Evolutionary conservation across 2,888 invertebrate species (phyloP).

Genomic region (Vanessa cardui): DNA sequence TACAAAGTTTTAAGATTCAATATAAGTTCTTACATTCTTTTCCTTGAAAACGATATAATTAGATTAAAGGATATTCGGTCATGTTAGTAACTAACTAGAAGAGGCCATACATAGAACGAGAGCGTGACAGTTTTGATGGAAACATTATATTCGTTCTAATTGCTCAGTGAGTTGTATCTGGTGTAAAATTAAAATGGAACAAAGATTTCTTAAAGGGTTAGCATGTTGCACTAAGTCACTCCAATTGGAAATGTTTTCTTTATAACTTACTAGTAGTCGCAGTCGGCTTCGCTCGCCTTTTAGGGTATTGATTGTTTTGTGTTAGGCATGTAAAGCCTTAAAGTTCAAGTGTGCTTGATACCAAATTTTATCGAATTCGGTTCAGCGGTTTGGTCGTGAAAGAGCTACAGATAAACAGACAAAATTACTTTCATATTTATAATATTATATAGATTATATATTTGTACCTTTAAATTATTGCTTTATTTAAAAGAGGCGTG

Average conservation of each 20-base stretch:
- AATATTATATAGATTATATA: too few species aligned
- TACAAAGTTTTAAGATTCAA: too few species aligned
- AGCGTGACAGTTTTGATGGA: background rate
- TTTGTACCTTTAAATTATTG: conserved; percentile 38
- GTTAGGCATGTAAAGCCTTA: too few species aligned
- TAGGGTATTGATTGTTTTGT: too few species aligned
- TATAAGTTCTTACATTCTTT: background rate
- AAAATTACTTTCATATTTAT: too few species aligned
- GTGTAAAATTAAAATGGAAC: background rate
- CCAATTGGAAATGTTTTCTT: background rate
- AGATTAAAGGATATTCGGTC: conserved; percentile 11
- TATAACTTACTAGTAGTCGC: too few species aligned
- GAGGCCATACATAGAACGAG: conserved; percentile 14
- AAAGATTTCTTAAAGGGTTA: conserved; percentile 16
- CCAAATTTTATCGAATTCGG: too few species aligned
- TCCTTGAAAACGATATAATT: background rate
- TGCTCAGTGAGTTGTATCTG: conserved; percentile 8
- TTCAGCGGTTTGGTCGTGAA: too few species aligned
- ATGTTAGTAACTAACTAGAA: background rate
- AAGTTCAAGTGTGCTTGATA: too few species aligned
- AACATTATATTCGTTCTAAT: conserved; percentile 13
- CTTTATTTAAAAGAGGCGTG: conserved; percentile 57
- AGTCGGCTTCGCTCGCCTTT: too few species aligned
- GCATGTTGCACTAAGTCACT: background rate
- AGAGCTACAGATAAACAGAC: too few species aligned